Evolutionary conservation across 2,113 vertebrate genomes (phyloP), one percentile per base, ranked within the genome.

Genomic region (Rostratula benghalensis): DNA sequence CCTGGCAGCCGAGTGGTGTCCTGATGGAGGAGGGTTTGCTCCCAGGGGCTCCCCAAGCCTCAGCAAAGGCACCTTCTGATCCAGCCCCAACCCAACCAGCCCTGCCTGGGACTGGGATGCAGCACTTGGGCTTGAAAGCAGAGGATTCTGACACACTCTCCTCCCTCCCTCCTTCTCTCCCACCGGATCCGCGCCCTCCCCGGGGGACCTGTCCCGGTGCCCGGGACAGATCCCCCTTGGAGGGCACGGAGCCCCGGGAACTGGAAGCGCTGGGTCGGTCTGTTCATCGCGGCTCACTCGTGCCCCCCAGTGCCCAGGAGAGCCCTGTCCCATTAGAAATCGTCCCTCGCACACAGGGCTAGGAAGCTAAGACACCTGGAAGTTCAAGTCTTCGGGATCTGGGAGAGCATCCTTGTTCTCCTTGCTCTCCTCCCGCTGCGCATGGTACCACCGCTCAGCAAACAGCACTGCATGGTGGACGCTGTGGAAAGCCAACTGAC

Each of bases 401-500:
- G 50, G 90, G 7, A 51, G 30, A 63, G 45, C 60, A 46, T 19
- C 83, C 39, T 31, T 69, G 5, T 19, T 67, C 41, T 89, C 67
- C 83, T 37, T 9, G 64, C 60, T 61, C 7, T 92, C 67, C 17
- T 81, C 59, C 23, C 48, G 83, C 35, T 71, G 89, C 50, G 53
- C 21, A 5, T 28, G 59, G 56, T 76, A 74, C 63, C 82, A 4
- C 69, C 24, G 11, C 27, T 97, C 83, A 3, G 97, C 96, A 22
- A 95, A 97, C n/a, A 27, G 90, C 75, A 98, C 97, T 1, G 97
- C 97, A 9, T 96, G 70, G 3, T 98, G 97, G 79, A 97, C 6
- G 20, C 97, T 94, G 75, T 97, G 97, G 87, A 98, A 98, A 74
- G 98, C 98, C 28, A 97, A 63, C 33, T 85, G 79, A 8, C 51